A percentile compares a stretch with the other conserved stretches of the same genome.
These are phyloP conservation scores for Xiphophorus couchianus DNA, from an alignment of 2,113 vertebrate genomes.

Conservation along the genomic window DNA sequence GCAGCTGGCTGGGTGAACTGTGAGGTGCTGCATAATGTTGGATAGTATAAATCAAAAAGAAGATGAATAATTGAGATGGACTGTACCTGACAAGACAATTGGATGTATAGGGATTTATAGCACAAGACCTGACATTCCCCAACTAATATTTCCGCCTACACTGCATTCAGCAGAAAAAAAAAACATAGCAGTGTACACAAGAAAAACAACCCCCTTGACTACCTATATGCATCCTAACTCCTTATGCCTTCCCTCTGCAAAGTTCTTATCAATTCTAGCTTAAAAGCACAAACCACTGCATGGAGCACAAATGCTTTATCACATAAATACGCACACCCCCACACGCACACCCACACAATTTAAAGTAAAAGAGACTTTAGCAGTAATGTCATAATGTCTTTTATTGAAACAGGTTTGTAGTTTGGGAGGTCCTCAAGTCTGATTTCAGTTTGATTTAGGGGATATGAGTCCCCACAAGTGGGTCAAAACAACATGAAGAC, in stretches of 20 bases:
- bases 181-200: too few relatives aligned
- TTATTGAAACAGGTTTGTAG: background rate
- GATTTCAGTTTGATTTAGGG: background rate
- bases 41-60: conserved; percentile 18
- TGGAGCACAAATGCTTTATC: too few relatives aligned
- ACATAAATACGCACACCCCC: background rate
- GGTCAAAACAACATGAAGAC: background rate
- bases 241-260: background rate
- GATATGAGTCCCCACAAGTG: background rate
- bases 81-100: background rate
- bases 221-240: background rate
- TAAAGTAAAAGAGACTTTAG: background rate
- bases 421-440: background rate
- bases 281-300: too few relatives aligned
- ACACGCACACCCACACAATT: too few relatives aligned
- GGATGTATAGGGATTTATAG: background rate
- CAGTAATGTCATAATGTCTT: background rate
- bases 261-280: background rate
- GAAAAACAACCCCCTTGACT: too few relatives aligned
- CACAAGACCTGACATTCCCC: background rate
- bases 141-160: background rate
- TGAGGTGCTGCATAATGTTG: conserved; percentile 11
- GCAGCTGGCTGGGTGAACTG: background rate
- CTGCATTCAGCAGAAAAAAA: background rate
- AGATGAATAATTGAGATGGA: conserved; percentile 1